Percentiles rank a stretch among this genome's conserved stretches.
These are phyloP conservation scores for Aricia artaxerxes DNA, from an alignment of 2,888 invertebrate genomes.

Conservation along the genomic window DNA sequence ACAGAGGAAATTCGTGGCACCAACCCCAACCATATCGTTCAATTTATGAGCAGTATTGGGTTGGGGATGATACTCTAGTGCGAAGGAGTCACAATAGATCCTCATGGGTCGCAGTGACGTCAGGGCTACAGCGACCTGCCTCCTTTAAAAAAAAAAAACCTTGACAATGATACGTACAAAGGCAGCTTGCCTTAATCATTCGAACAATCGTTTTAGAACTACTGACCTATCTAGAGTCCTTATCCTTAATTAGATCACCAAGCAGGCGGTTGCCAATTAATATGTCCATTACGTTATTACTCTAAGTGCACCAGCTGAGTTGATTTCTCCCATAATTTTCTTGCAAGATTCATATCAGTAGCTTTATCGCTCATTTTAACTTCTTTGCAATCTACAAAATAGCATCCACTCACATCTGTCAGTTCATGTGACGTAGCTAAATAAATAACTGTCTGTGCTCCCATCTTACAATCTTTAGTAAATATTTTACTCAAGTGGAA, in stretches of 20 bases:
- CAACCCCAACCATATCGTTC: too few relatives aligned
- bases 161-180: not conserved
- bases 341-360: constrained; percentile 70
- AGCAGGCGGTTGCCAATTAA: not conserved
- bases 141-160: too few relatives aligned
- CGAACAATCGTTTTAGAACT: not conserved
- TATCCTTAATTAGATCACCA: not conserved
- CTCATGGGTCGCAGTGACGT: too few relatives aligned
- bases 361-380: constrained; percentile 62
- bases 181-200: not conserved
- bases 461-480: constrained; percentile 57
- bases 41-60: too few relatives aligned
- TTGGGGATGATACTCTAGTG: too few relatives aligned
- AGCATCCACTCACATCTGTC: constrained; percentile 79
- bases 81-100: too few relatives aligned
- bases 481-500: not conserved
- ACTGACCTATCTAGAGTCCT: not conserved
- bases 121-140: too few relatives aligned
- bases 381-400: constrained; percentile 80
- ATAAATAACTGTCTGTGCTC: constrained; percentile 78
- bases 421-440: constrained; percentile 77
- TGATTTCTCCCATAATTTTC: constrained; percentile 84
- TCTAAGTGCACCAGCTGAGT: constrained; percentile 42
- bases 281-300: not conserved
- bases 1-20: too few relatives aligned